phyloP scores from a whole-genome alignment of 2,797 vertebrate species.

The Centropyge bicolor region DNA sequence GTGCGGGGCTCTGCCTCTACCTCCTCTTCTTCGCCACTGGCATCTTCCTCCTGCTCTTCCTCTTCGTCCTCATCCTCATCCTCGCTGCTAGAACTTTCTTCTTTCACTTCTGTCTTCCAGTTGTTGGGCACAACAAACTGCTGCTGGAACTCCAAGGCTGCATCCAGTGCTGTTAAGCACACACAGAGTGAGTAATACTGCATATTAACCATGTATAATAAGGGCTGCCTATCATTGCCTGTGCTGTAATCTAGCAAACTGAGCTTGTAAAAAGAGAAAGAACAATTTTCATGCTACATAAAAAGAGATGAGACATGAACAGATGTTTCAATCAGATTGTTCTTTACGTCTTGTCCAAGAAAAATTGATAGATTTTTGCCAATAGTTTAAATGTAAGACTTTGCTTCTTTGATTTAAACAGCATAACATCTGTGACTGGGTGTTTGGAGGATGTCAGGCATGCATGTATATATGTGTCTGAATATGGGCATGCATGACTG shows the following conservation, averaged over 20 bases:
- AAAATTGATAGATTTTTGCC: background rate
- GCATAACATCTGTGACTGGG: constrained; percentile 6
- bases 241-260: constrained; percentile 8
- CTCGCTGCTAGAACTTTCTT: constrained; percentile 88
- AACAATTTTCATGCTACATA: constrained; percentile 17
- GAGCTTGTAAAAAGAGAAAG: background rate
- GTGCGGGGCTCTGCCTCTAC: constrained; percentile 51
- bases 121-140: constrained; percentile 76
- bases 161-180: constrained; percentile 80
- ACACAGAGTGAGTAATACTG: constrained; percentile 11
- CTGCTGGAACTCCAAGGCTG: constrained; percentile 84
- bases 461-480: background rate
- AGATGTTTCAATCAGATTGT: constrained; percentile 12
- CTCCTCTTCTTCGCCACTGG: constrained; percentile 85
- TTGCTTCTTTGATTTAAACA: background rate
- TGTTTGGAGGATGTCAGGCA: background rate
- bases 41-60: constrained; percentile 82
- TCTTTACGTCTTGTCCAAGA: constrained; percentile 3
- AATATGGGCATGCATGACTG: background rate
- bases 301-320: constrained; percentile 21
- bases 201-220: background rate
- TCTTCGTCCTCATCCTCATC: constrained; percentile 86
- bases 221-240: background rate
- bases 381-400: background rate
- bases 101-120: constrained; percentile 89